Conservation (phyloP, 2,797 vertebrate genomes). For the Corythornis leucogaster region DNA sequence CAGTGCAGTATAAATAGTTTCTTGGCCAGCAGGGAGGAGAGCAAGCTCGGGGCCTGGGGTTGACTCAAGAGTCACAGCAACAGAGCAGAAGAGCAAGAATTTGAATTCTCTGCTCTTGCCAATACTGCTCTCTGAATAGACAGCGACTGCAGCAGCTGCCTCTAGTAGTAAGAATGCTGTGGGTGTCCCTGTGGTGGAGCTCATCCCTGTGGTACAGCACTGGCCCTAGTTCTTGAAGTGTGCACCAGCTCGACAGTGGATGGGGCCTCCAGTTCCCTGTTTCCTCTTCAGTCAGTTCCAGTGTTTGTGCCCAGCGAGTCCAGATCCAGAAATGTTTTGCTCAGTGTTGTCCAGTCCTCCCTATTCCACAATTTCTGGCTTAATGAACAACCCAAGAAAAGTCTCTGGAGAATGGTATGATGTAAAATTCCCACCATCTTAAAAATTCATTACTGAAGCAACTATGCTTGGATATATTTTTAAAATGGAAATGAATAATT, state of each 20-base stretch:
- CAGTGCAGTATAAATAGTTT: background rate
- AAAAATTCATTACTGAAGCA: slow-evolving; percentile 63
- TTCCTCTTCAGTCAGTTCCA: background rate
- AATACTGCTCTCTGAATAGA: accelerated
- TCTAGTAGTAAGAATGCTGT: background rate
- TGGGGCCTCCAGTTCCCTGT: background rate
- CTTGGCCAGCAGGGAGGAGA: background rate
- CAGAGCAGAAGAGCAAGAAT: background rate
- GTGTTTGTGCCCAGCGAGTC: background rate
- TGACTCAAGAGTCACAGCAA: background rate
- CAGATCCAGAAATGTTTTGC: background rate
- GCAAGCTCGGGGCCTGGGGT: accelerated
- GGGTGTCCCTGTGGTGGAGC: background rate
- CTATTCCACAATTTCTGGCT: background rate
- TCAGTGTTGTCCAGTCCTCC: background rate
- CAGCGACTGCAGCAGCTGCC: background rate
- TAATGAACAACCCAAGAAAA: background rate
- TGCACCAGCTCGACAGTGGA: background rate
- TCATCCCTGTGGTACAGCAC: background rate
- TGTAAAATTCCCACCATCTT: slow-evolving; percentile 37
- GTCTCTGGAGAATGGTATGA: background rate
- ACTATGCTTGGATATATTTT: slow-evolving; percentile 42
- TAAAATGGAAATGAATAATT: slow-evolving; percentile 67
- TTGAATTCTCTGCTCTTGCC: background rate
- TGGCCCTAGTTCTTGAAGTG: accelerated